phyloP scores from a whole-genome alignment of 2,113 vertebrate species.

The Rhabdornis inornatus region DNA sequence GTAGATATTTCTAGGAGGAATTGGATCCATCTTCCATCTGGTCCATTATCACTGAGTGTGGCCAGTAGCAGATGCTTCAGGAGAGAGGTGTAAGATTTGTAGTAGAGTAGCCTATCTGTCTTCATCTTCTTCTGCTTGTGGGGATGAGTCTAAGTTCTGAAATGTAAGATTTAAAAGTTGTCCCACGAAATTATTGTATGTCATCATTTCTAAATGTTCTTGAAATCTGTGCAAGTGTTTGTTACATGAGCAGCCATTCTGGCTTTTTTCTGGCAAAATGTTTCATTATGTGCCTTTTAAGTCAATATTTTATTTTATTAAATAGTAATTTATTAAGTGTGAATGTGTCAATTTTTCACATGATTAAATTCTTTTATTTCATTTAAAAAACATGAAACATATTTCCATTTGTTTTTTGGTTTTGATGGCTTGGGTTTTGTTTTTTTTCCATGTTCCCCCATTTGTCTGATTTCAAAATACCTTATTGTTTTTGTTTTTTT shows the following conservation, averaged over 20 bases:
- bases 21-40: neutral
- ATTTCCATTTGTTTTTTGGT: neutral
- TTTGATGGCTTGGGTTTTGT: neutral
- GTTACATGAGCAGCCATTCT: neutral
- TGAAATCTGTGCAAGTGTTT: neutral
- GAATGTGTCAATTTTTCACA: neutral
- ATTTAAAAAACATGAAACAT: neutral
- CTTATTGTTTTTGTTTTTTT: neutral
- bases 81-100: neutral
- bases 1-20: neutral
- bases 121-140: neutral
- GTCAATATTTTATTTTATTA: neutral
- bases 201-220: neutral
- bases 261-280: neutral
- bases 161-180: neutral
- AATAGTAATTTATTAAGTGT: neutral
- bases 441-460: neutral
- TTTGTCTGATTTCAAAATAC: neutral
- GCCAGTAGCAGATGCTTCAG: conserved; percentile 13
- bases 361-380: neutral
- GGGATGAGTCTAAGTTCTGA: neutral
- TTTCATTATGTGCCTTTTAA: neutral
- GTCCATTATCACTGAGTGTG: neutral
- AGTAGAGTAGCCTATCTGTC: neutral
- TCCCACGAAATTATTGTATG: neutral